Evolutionary conservation across 2,113 vertebrate species (phyloP), one percentile per base, ranked within the genome.

Genomic region (Lepus americanus): DNA sequence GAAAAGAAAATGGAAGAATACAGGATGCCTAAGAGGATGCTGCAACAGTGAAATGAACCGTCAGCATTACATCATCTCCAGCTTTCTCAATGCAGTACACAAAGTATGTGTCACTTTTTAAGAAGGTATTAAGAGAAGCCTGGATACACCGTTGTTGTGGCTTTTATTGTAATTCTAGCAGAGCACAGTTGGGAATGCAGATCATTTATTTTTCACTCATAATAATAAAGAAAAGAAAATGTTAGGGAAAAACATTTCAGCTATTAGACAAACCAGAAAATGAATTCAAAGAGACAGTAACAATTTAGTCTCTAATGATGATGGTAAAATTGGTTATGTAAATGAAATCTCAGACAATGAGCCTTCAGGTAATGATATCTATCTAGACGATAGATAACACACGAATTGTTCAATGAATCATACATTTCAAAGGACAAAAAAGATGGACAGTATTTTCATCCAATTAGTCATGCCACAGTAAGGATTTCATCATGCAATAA

Each of bases 1-100:
- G 76, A 49, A 93, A 76, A 93, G 36, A 94, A 82, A 78, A 73
- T 8, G 27, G 64, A 92, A 89, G 16, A 92, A 93, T 59, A 77
- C 78, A 29, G 22, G 20, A 36, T 93, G n/a, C 29, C 11, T 55
- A 36, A 74, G 51, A 44, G 49, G 77, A 80, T 80, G 53, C 69
- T 72, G 27, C 2, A 44, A 36, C 4, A 61, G 53, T 78, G 76
- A 74, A 27, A 80, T 25, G 55, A 82, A 70, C 44, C 44, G 73
- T 23, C 55, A 66, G 29, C 33, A 44, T 23, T 67, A 49, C 20
- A 64, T 93, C 27, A 69, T 33, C 39, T 74, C 74, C 22, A 67
- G 16, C 80, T 80, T 92, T 95, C 73, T 73, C 29, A 63, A 0
- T 33, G 14, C 4, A 72, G 16, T 49, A 72, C 17, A 69, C 9